phyloP scores from a whole-genome alignment of 92 coral and sea anemone genomes.

The Chrysogorgia sp. region DNA sequence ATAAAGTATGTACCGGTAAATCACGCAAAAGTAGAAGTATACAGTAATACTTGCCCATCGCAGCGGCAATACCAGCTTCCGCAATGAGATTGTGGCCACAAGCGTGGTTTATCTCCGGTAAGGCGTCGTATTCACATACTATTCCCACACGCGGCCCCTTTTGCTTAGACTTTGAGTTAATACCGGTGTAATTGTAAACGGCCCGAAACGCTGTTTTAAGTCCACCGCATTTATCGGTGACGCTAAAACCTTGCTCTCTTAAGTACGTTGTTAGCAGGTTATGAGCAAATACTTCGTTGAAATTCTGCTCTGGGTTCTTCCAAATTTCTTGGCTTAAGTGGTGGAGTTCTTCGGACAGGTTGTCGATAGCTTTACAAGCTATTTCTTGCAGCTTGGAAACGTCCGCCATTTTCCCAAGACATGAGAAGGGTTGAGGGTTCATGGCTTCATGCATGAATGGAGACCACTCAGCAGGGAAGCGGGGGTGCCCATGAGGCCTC shows the following conservation, averaged over 20 bases:
- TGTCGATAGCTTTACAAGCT: slow-evolving; percentile 71
- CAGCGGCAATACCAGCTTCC: slow-evolving; percentile 92
- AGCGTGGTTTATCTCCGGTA: slow-evolving; percentile 91
- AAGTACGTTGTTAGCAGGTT: slow-evolving; percentile 63
- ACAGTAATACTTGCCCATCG: slow-evolving; percentile 69
- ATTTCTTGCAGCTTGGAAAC: slow-evolving; percentile 55
- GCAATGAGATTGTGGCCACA: slow-evolving; percentile 96
- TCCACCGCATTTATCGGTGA: slow-evolving; percentile 62
- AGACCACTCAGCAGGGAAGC: too few species aligned
- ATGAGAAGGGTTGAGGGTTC: too few species aligned
- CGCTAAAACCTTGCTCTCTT: slow-evolving; percentile 69
- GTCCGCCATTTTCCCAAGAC: neutral
- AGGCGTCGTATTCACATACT: slow-evolving; percentile 89
- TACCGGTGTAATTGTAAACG: slow-evolving; percentile 27
- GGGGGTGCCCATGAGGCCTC: too few species aligned
- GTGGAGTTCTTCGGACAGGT: slow-evolving; percentile 62
- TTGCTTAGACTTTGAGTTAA: neutral
- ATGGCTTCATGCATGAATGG: too few species aligned
- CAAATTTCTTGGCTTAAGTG: slow-evolving; percentile 81
- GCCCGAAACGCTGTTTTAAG: slow-evolving; percentile 84
- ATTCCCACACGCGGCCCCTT: slow-evolving; percentile 66
- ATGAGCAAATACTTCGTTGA: slow-evolving; percentile 73
- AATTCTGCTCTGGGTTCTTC: slow-evolving; percentile 76
- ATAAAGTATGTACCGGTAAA: neutral
- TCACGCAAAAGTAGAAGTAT: neutral